Evolutionary conservation across 2,888 invertebrate genomes (phyloP), one percentile per base, ranked within the genome.

Genomic region (Pristionchus arcanus): DNA sequence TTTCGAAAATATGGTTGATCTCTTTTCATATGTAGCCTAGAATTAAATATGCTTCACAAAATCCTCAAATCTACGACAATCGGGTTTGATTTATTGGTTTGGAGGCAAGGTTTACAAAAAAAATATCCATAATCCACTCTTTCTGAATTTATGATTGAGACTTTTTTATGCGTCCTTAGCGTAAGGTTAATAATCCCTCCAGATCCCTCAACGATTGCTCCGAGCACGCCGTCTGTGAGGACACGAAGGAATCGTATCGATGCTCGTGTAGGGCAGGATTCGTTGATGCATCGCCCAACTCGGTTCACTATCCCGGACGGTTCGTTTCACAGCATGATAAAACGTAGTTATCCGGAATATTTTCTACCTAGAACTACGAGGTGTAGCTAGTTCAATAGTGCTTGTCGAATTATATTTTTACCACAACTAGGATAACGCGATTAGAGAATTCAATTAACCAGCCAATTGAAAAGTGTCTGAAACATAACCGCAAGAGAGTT

Each of bases 201-300:
- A 89, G 89, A 13, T 66, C 81, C 11, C 97, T 97, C 96, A 97
- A 98, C 95, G 98, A 98, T 95, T 98, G 98, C 93, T 97, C 97
- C 0, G 97, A 97, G 90, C 97, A 97, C 94, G 97, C 98, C 0
- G 97, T 97, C 83, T 98, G 98, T 95, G 97, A 98, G 95, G 98
- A 98, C 95, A 96, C 98, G 21, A 97, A 97, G 86, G 93, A 92
- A 19, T 97, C 98, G 0, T 98, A 97, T 95, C 97, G 97, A 0
- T 98, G 98, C 95, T 97, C 97, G 93, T 98, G 98, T 94, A 96
- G 97, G 87, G 97, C 97, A 95, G 98, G 89, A 11, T 97, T 96
- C 95, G 96, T 97, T 0, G 97, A 97, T 95, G 94, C 94, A 5
- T 95, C 95, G 11, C 92, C 94, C 59, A 94, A 95, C 87, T 91